A percentile compares a stretch with the other conserved stretches of the same genome.
These are phyloP conservation scores for Perizoma affinitatum DNA, from an alignment of 2,888 invertebrate genomes.

Conservation along the genomic window DNA sequence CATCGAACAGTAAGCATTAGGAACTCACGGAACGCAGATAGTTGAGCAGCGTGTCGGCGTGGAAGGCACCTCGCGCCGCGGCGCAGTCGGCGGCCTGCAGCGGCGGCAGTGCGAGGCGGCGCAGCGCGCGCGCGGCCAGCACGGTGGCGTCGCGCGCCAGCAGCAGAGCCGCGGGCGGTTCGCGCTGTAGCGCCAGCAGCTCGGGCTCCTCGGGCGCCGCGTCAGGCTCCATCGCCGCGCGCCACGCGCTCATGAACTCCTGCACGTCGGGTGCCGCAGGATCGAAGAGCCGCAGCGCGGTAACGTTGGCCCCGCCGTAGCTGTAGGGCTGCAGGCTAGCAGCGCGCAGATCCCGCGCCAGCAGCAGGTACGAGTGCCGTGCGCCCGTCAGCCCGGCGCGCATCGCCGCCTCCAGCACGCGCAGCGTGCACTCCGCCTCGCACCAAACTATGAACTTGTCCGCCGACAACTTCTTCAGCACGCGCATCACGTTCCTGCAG, in stretches of 20 bases:
- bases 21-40: slow-evolving; percentile 64
- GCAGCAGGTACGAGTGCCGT: slow-evolving; percentile 64
- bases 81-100: slow-evolving; percentile 51
- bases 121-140: slow-evolving; percentile 44
- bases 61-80: slow-evolving; percentile 60
- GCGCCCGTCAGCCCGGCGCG: slow-evolving; percentile 70
- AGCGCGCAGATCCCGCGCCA: slow-evolving; percentile 67
- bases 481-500: slow-evolving; percentile 60
- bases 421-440: slow-evolving; percentile 56
- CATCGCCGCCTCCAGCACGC: slow-evolving; percentile 72
- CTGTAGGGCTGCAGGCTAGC: slow-evolving; percentile 58
- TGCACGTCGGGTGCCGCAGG: slow-evolving; percentile 50
- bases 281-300: slow-evolving; percentile 65
- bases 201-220: slow-evolving; percentile 29
- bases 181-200: slow-evolving; percentile 32
- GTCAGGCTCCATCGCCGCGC: slow-evolving; percentile 34
- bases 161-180: slow-evolving; percentile 35
- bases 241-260: slow-evolving; percentile 43
- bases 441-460: slow-evolving; percentile 67
- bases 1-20: too few relatives aligned
- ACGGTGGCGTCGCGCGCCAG: slow-evolving; percentile 28
- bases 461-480: slow-evolving; percentile 64
- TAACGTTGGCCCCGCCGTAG: slow-evolving; percentile 74
- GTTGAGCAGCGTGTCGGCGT: slow-evolving; percentile 74
- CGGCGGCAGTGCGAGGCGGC: slow-evolving; percentile 45